phyloP scores from a whole-genome alignment of 2,113 vertebrate species.

The Patagioenas fasciata region DNA sequence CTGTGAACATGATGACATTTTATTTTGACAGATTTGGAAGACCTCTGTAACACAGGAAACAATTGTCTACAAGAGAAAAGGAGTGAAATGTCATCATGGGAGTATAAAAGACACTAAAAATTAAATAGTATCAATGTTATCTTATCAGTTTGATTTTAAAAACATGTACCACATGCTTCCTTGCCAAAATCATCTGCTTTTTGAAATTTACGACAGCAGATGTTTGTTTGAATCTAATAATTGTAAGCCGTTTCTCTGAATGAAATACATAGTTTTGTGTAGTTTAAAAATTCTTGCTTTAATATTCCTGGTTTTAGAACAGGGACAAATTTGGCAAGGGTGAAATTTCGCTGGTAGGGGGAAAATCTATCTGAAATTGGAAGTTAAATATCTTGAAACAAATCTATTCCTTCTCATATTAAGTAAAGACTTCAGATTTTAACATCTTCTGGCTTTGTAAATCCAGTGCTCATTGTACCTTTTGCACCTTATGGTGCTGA shows the following conservation, averaged over 20 bases:
- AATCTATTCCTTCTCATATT: not conserved
- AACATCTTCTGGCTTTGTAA: not conserved
- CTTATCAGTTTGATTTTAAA: not conserved
- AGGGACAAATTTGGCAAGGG: not conserved
- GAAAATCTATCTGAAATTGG: not conserved
- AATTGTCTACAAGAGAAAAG: not conserved
- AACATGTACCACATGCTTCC: not conserved
- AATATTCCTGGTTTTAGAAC: not conserved
- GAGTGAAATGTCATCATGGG: not conserved
- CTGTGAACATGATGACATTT: not conserved
- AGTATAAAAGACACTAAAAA: not conserved
- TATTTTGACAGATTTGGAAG: not conserved
- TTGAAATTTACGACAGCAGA: not conserved
- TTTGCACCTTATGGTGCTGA: not conserved
- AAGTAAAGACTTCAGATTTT: not conserved
- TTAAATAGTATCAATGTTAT: not conserved
- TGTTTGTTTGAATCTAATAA: not conserved
- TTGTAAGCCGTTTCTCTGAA: not conserved
- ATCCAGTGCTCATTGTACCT: not conserved
- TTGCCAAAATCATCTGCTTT: not conserved
- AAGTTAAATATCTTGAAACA: not conserved
- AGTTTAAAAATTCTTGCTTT: not conserved
- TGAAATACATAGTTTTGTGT: not conserved
- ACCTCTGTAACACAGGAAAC: not conserved
- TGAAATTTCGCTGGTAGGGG: not conserved